Conservation (phyloP, 1,140 invertebrate genomes). For the Temnothorax nylanderi region DNA sequence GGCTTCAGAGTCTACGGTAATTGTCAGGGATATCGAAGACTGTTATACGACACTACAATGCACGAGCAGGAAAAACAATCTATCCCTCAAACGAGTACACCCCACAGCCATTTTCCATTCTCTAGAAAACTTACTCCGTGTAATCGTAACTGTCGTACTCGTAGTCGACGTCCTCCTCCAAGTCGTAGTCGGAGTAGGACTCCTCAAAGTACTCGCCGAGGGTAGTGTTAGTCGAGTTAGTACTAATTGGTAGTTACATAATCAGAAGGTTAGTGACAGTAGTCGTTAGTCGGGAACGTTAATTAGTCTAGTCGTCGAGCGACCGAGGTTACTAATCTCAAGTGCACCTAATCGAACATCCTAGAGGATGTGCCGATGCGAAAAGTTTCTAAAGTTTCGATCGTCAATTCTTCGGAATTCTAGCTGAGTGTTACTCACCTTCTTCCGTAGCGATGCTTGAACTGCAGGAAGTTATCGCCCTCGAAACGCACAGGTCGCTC, state of each 20-base stretch:
- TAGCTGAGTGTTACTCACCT: conserved; percentile 82
- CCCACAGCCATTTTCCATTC: conserved; percentile 62
- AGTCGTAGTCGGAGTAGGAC: conserved; percentile 83
- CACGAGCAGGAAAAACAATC: conserved; percentile 3
- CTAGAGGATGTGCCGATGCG: conserved; percentile 35
- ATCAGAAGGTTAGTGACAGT: conserved; percentile 78
- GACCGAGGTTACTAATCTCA: conserved; percentile 35
- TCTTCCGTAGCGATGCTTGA: conserved; percentile 87
- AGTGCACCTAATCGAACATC: conserved; percentile 55
- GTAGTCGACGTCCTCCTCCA: conserved; percentile 83
- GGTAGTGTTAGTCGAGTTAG: conserved; percentile 84
- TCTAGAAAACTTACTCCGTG: conserved; percentile 82
- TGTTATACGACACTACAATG: conserved; percentile 8
- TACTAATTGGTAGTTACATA: conserved; percentile 78
- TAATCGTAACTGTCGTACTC: conserved; percentile 84
- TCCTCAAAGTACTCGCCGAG: conserved; percentile 82
- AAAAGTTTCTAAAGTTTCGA: neutral
- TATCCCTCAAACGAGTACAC: conserved; percentile 72
- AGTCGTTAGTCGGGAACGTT: conserved; percentile 62
- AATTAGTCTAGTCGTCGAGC: conserved; percentile 52
- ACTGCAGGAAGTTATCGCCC: conserved; percentile 88
- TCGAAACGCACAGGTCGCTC: conserved; percentile 88
- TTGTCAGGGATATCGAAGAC: conserved; percentile 12
- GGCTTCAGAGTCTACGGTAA: neutral
- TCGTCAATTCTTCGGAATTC: neutral